Conservation (phyloP, 37 sponge, comb jelly and placozoan species). For the Haliclona indistincta region DNA sequence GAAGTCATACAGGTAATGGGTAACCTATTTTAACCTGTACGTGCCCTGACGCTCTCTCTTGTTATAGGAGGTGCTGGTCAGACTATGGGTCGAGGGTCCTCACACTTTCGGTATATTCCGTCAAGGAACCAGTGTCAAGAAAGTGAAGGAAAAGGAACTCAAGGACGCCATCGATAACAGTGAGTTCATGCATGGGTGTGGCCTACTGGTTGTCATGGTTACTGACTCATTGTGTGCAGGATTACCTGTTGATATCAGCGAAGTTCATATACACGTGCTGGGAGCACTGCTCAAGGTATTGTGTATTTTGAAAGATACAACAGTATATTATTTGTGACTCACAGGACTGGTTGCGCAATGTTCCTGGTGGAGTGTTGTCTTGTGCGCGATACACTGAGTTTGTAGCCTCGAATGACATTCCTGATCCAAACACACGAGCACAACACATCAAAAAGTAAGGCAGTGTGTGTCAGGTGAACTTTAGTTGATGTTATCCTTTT, state of each 20-base stretch:
- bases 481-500: too few species aligned
- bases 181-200: constrained; percentile 32
- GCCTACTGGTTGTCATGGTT: too few species aligned
- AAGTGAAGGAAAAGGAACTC: constrained; percentile 54
- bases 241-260: constrained; percentile 33
- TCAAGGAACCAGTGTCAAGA: constrained; percentile 48
- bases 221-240: constrained; percentile 36
- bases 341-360: constrained; percentile 61
- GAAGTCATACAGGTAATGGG: constrained; percentile 61
- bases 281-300: constrained; percentile 54
- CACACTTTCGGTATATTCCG: constrained; percentile 63
- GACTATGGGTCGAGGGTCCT: constrained; percentile 75
- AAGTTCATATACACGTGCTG: constrained; percentile 41
- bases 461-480: too few species aligned
- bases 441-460: constrained; percentile 54
- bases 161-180: constrained; percentile 62
- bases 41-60: too few species aligned
- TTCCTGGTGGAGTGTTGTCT: constrained; percentile 61
- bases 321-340: not conserved
- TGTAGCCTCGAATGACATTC: constrained; percentile 74
- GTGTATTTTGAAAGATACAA: not conserved
- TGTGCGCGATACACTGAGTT: constrained; percentile 68
- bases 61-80: constrained; percentile 61
- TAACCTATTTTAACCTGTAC: too few species aligned
- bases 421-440: constrained; percentile 42